Percentiles rank a stretch among this genome's conserved stretches.
Conservation (phyloP, 2,888 invertebrate species). For the Machimus atricapillus region DNA sequence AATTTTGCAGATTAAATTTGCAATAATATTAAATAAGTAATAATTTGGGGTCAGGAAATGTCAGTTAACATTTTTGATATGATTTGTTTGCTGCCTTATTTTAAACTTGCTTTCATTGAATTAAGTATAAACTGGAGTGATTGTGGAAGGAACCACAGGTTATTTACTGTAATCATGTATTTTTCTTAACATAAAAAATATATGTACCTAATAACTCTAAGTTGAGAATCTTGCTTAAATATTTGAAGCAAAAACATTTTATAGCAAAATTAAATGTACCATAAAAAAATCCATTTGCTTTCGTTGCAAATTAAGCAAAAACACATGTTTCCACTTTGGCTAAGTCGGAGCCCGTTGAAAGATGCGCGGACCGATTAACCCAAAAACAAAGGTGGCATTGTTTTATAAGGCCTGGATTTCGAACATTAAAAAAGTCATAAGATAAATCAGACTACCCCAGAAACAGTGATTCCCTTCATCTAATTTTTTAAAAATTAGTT, state of each 20-base stretch:
- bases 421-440: neutral
- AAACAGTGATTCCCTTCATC: neutral
- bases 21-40: too few species aligned
- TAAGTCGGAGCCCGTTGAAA: neutral
- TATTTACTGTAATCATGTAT: too few species aligned
- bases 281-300: neutral
- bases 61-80: too few species aligned
- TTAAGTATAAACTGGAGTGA: too few species aligned
- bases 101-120: too few species aligned
- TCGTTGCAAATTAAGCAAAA: neutral
- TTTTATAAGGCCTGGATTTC: neutral
- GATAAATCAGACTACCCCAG: neutral
- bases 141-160: too few species aligned
- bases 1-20: too few species aligned
- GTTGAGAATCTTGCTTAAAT: neutral
- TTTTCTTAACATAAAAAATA: neutral
- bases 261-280: neutral
- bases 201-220: neutral
- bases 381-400: constrained; percentile 1
- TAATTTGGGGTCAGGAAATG: too few species aligned
- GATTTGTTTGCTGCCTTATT: too few species aligned
- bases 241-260: neutral
- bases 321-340: neutral
- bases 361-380: neutral
- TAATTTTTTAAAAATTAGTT: neutral